phyloP scores from a whole-genome alignment of 2,888 invertebrate genomes.

The Crioceris asparagi region DNA sequence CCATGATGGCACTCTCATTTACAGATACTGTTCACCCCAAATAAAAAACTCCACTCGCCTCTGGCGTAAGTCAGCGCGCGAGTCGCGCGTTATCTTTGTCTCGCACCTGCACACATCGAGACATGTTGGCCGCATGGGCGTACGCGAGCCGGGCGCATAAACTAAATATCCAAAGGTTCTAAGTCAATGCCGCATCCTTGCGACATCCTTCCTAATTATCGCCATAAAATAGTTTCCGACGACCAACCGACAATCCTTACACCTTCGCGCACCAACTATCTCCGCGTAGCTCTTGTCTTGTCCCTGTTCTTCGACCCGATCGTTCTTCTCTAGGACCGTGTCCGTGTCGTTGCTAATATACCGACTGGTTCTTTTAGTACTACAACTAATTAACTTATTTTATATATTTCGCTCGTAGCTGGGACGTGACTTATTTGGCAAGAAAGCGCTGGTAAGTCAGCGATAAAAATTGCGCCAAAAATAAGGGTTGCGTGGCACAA shows the following conservation, averaged over 20 bases:
- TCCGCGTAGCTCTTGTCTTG: constrained; percentile 9
- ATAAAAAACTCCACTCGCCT: no score
- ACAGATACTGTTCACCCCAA: no score
- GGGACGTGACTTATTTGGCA: no score
- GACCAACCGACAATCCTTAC: constrained; percentile 27
- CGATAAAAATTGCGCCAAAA: no score
- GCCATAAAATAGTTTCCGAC: constrained; percentile 29
- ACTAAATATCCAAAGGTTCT: constrained; percentile 17
- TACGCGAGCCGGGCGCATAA: constrained; percentile 6
- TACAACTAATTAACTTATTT: constrained; percentile 19
- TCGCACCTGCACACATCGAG: not conserved
- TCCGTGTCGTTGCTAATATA: constrained; percentile 13
- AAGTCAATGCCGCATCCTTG: constrained; percentile 26
- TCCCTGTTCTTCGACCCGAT: constrained; percentile 5
- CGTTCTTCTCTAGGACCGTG: constrained; percentile 8
- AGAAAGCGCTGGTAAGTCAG: no score
- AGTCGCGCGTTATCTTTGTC: not conserved
- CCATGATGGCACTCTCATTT: no score
- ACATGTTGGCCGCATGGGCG: not conserved
- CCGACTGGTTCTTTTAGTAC: constrained; percentile 18
- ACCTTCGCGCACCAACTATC: constrained; percentile 22
- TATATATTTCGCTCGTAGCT: constrained; percentile 9
- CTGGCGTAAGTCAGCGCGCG: not conserved
- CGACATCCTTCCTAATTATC: constrained; percentile 32
- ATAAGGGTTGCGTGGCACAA: no score